Evolutionary conservation across 2,113 vertebrate species (phyloP), one percentile per base, ranked within the genome.

Genomic region (Typhlomys cinereus): DNA sequence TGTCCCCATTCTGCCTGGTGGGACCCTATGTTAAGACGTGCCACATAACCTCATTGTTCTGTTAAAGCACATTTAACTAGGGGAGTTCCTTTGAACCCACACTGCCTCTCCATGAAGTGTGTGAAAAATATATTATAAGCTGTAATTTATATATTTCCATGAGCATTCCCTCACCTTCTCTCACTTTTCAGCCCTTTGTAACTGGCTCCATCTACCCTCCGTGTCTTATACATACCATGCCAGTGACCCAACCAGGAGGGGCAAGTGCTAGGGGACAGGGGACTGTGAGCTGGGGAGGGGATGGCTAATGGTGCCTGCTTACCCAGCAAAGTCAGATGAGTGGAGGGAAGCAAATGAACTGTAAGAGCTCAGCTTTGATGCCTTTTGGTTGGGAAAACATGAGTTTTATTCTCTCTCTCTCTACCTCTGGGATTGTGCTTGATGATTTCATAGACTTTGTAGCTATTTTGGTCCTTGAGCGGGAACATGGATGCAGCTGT

Each of bases 391-490:
- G 97, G 93, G 94, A 97, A 97, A 94, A 95, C 2, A 4, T 29
- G 93, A 96, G 71, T 95, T 96, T 98, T 95, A 92, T 94, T 92
- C 85, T 81, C 95, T 95, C 95, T 95, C 95, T 79, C 78, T 96
- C 92, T 95, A 91, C 88, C 96, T 97, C 94, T 21, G 85, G 97
- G 96, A 93, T 96, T 97, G 93, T 94, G 89, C 96, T 92, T 96
- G 73, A 89, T 80, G 79, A 96, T 95, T 97, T 94, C 85, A 3
- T 94, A 91, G 73, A 79, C 96, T 97, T 95, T 94, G 95, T 96
- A 95, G 97, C 95, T 97, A 95, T 95, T 97, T 92, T 92, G 95
- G 96, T 93, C 88, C 97, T 97, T 85, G 4, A 93, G 96, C 97
- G 97, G 91, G 93, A 96, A 94, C 82, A 85, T 29, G 95, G 89